These are phyloP conservation scores for Oscheius sp. DNA, from an alignment of 1,140 invertebrate species.

Conservation along the genomic window DNA sequence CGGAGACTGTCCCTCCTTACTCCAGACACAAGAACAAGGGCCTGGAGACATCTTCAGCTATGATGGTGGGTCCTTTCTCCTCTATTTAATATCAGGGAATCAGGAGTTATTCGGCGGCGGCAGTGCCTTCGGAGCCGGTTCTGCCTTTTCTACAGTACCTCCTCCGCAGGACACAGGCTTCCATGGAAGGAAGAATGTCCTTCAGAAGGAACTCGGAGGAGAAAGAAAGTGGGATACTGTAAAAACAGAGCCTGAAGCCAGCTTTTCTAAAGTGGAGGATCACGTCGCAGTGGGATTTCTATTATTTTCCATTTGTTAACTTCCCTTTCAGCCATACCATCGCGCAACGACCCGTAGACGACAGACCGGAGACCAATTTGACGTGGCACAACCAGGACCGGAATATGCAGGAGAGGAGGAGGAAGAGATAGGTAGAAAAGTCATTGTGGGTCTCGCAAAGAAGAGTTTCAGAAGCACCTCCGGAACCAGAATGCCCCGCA, in stretches of 20 bases:
- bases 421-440: conserved; percentile 2
- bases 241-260: neutral
- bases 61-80: conserved; percentile 24
- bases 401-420: conserved; percentile 9
- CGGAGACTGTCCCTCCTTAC: conserved; percentile 23
- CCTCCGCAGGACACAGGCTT: conserved; percentile 12
- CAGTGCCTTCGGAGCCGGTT: conserved; percentile 22
- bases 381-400: conserved; percentile 15
- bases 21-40: conserved; percentile 29
- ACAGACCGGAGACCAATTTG: neutral
- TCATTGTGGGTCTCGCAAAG: conserved; percentile 10
- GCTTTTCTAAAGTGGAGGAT: neutral
- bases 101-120: conserved; percentile 49
- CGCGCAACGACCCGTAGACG: neutral
- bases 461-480: neutral
- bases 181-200: conserved; percentile 30
- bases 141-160: conserved; percentile 22
- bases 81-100: neutral
- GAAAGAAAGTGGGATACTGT: neutral
- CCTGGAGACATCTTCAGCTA: conserved; percentile 49
- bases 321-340: conserved; percentile 11
- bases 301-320: neutral
- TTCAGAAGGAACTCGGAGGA: conserved; percentile 23
- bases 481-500: conserved; percentile 12
- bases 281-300: neutral